Base-by-base conservation (phyloP, 2,113 vertebrate genomes). In the Archocentrus centrarchus region DNA sequence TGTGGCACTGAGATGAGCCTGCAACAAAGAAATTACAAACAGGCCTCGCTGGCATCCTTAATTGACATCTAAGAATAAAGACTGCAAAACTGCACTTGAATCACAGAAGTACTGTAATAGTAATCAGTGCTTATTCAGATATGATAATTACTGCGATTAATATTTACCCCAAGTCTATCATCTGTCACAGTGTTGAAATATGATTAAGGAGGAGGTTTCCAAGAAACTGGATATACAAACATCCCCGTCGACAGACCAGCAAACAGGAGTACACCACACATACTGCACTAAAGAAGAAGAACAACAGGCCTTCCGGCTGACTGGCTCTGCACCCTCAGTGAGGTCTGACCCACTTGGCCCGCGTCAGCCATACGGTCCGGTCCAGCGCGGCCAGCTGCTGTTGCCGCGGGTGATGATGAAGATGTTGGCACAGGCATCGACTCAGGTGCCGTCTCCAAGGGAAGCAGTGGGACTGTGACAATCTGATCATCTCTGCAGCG, bases 391-490 rank as follows among this genome's bases (percentile, higher is more conserved):
- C 90, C 90, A 91, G 86, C 87, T 85, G 85, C 89, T 86, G 90
- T 78, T 92, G 82, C 90, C 75, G 85, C 85, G 85, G 89, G 88
- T 84, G 90, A 88, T 88, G 92, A 95, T 93, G 91, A 94, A 94
- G 95, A 93, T 82, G 86, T 95, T 95, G 95, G 93, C 95, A 94
- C 88, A 15, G 81, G 86, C 82, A 17, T 61, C 32, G 87, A 79
- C 92, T 95, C 94, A 94, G 95, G 93, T 95, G 92, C 82, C 78
- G 81, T 92, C 88, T 86, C 93, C 89, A 77, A 86, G 87, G 91
- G 88, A 89, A 92, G 90, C 91, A 86, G 88, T 84, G 70, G 83
- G 81, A 81, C 90, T 83, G 89, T 89, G 90, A 92, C 93, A 87
- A 91, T 91, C 93, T 91, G 88, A 95, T 93, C 93, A 88, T 91